These are phyloP conservation scores for Magallana angulata DNA, from an alignment of 1,140 invertebrate genomes.

Conservation along the genomic window DNA sequence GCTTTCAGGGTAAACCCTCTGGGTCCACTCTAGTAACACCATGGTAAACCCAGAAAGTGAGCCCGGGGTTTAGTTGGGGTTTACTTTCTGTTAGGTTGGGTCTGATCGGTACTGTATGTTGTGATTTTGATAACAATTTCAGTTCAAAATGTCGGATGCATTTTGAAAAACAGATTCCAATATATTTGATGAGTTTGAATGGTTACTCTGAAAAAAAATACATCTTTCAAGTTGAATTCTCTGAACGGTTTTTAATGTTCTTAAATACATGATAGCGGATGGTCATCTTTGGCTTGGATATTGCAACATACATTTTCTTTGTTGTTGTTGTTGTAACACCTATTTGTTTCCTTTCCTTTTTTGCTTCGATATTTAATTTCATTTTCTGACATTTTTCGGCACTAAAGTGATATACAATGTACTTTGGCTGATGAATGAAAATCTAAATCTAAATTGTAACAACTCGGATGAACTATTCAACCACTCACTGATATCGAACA, in stretches of 20 bases:
- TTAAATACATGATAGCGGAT: not conserved
- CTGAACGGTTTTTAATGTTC: conserved; percentile 15
- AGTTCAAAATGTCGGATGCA: not conserved
- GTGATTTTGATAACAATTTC: too few relatives aligned
- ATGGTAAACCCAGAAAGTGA: too few relatives aligned
- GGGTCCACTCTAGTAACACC: too few relatives aligned
- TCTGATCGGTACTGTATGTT: too few relatives aligned
- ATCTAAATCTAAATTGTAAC: not conserved
- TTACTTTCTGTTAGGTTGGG: too few relatives aligned
- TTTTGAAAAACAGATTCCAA: conserved; percentile 39
- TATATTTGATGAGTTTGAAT: conserved; percentile 24
- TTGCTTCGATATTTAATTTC: not conserved
- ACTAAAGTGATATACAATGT: not conserved
- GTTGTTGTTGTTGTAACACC: not conserved
- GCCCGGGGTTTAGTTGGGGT: too few relatives aligned
- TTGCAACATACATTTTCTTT: not conserved
- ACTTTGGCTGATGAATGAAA: not conserved
- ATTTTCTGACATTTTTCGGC: not conserved
- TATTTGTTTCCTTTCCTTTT: too few relatives aligned
- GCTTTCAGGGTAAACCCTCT: too few relatives aligned
- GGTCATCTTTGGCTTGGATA: not conserved
- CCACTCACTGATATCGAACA: not conserved
- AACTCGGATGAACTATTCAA: not conserved
- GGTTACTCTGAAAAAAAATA: conserved; percentile 9
- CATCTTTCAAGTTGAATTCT: not conserved